Conservation (phyloP, 2,113 vertebrate species). For the Plecotus auritus region DNA sequence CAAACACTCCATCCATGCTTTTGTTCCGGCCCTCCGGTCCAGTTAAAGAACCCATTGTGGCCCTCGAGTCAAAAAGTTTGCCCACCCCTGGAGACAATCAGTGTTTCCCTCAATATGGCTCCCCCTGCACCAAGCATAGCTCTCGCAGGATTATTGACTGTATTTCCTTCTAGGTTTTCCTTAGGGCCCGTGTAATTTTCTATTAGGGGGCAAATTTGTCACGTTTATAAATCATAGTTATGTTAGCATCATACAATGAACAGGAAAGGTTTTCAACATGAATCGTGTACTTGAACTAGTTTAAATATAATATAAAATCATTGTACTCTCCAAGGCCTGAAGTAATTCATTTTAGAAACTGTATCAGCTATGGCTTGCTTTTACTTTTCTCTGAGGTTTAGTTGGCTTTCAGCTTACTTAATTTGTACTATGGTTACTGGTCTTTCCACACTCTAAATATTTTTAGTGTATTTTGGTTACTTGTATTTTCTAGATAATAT, state of each 20-base stretch:
- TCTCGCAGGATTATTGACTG: background rate
- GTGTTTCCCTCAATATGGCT: background rate
- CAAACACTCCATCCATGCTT: too few species aligned
- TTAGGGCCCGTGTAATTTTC: background rate
- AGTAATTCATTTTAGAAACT: slow-evolving; percentile 35
- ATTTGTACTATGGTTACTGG: background rate
- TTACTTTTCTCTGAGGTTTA: background rate
- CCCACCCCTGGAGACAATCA: too few species aligned
- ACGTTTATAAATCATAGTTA: slow-evolving; percentile 30
- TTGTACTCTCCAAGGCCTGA: slow-evolving; percentile 14
- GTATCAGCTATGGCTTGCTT: background rate
- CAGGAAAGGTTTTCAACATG: background rate
- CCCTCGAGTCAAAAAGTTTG: too few species aligned
- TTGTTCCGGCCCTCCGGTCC: too few species aligned
- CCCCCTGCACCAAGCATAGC: background rate
- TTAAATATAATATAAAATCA: slow-evolving; percentile 47
- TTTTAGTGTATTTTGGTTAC: slow-evolving; percentile 21
- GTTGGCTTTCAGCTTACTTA: background rate
- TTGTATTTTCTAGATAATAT: slow-evolving; percentile 14
- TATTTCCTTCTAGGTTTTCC: background rate
- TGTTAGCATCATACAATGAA: background rate
- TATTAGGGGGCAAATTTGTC: background rate
- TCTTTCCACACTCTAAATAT: background rate
- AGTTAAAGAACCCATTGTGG: too few species aligned
- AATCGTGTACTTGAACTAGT: slow-evolving; percentile 13